phyloP scores from a whole-genome alignment of 2,113 vertebrate genomes.

The Phaethornis superciliosus region DNA sequence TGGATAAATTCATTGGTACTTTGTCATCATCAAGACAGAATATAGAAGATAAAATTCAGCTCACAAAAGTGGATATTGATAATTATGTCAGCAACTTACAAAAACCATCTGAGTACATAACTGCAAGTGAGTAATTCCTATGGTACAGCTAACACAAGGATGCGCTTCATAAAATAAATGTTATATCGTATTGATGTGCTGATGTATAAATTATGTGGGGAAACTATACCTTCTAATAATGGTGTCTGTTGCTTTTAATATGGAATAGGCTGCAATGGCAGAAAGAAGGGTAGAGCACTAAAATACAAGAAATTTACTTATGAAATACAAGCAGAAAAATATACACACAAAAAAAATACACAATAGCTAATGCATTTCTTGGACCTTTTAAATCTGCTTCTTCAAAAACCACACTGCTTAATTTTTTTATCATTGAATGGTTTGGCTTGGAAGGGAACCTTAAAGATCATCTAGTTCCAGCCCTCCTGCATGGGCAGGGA shows the following conservation, averaged over 20 bases:
- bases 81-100: slow-evolving; percentile 67
- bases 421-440: no score
- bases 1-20: slow-evolving; percentile 76
- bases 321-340: background rate
- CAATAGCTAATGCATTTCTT: background rate
- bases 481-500: no score
- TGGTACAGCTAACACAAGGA: background rate
- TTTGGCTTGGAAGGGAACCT: no score
- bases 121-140: slow-evolving; percentile 71
- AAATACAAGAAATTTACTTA: background rate
- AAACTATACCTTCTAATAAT: background rate
- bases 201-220: background rate
- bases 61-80: slow-evolving; percentile 66
- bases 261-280: background rate
- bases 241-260: background rate
- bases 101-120: slow-evolving; percentile 77
- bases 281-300: background rate
- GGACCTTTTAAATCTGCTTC: background rate
- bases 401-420: no score
- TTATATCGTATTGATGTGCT: background rate
- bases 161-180: background rate
- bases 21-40: slow-evolving; percentile 76
- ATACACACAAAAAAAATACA: background rate
- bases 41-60: slow-evolving; percentile 79
- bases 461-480: no score